Percentiles rank a stretch among this genome's conserved stretches.
Conservation (phyloP, 2,113 vertebrate genomes). For the Lycaon pictus region DNA sequence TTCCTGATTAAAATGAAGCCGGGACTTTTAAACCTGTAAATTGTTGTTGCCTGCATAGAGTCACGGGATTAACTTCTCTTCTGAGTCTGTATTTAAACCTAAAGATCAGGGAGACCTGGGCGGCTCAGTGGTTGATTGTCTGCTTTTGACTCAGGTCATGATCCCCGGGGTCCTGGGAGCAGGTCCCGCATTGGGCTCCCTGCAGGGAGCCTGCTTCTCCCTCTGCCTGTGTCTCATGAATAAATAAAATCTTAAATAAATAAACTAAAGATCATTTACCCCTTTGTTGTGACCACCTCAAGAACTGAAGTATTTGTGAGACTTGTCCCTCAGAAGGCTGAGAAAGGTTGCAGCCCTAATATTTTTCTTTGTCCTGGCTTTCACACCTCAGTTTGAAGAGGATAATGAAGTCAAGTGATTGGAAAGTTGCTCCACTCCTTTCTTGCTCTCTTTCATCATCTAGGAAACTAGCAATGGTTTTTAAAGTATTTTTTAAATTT, state of each 20-base stretch:
- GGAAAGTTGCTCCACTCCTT: neutral
- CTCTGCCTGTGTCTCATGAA: no score
- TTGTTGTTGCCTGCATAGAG: neutral
- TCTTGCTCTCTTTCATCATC: neutral
- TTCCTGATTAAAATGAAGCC: constrained; percentile 34
- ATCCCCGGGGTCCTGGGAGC: no score
- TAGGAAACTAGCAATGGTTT: neutral
- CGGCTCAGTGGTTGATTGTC: no score
- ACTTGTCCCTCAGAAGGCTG: neutral
- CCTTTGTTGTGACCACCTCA: constrained; percentile 7
- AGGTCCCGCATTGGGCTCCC: no score
- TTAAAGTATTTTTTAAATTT: no score
- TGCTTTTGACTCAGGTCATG: no score
- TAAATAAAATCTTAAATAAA: no score
- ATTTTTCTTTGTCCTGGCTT: neutral
- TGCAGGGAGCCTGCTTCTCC: no score
- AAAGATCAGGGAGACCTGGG: neutral
- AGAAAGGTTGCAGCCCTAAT: neutral
- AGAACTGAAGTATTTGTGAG: neutral
- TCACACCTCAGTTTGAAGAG: neutral
- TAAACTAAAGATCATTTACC: neutral
- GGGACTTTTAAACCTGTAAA: neutral
- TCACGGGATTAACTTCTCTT: neutral
- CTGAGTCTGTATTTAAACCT: neutral
- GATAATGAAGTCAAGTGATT: neutral